Evolutionary conservation across 2,888 invertebrate species (phyloP), one percentile per base, ranked within the genome.

Genomic region (Pecten maximus): DNA sequence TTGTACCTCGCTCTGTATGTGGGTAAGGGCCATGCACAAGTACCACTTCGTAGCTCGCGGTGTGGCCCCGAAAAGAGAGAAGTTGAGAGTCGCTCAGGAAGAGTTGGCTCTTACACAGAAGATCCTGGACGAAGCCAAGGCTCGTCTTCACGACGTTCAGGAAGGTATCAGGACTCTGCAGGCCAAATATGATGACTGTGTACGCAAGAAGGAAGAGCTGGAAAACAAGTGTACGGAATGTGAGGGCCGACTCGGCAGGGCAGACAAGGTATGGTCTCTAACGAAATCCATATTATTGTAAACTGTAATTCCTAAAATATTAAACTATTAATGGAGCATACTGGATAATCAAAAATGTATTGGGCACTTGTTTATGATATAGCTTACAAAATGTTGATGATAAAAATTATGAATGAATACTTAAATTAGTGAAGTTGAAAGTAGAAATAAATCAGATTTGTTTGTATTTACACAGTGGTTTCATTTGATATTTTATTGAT

Each of bases 1-100:
- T 0, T 98, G 98, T 95, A 98, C 98, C 93, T 98, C 98, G 0
- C 97, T 98, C 0, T 98, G 98, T 95, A 98, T 98, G 97, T 98
- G 98, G 98, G 98, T 93, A 0, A 92, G 97, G 91, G 97, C 97
- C 91, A 97, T 97, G 97, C 96, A 97, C 95, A 97, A 97, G 93
- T 97, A 97, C 93, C 96, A 97, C 94, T 96, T 96, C 93, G 97
- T 97, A 12, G 96, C 97, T n/a, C 96, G 94, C 92, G 96, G 94
- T 88, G 97, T 97, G 50, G 96, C 96, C 28, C 97, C 97, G 4
- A 97, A 97, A 93, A 92, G 97, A 54, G 97, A 96, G 91, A 96
- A 96, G 40, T 94, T 97, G 89, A 93, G 95, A 40, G 91, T 95
- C 15, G 97, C 97, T 4, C 95, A 96, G 92, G 96, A 95, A 44